These are phyloP conservation scores for Pluvianellus socialis DNA, from an alignment of 2,113 vertebrate species.

Conservation along the genomic window DNA sequence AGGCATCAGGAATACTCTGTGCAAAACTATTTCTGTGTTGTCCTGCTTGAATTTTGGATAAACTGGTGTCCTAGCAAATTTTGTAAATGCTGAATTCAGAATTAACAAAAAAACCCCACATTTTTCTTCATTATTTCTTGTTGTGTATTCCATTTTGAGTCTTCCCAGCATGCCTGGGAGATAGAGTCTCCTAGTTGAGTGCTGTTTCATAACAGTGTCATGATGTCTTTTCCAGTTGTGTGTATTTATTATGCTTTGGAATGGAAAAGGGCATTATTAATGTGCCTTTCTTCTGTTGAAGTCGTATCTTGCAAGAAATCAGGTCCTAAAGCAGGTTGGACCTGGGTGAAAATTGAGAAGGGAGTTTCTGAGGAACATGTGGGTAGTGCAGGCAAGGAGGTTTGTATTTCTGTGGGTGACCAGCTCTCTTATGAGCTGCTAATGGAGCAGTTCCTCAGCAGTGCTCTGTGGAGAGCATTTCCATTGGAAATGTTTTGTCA, in stretches of 20 bases:
- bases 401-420: background rate
- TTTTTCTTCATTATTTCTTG: background rate
- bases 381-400: background rate
- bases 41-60: background rate
- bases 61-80: background rate
- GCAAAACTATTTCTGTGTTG: background rate
- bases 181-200: background rate
- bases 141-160: background rate
- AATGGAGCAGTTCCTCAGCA: background rate
- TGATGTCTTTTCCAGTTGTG: background rate
- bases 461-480: background rate
- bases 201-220: background rate
- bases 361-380: background rate
- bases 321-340: background rate
- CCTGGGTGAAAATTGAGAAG: background rate
- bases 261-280: background rate
- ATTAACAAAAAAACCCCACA: background rate
- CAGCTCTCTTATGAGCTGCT: background rate
- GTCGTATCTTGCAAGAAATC: rapidly evolving
- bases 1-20: background rate
- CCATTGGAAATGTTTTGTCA: background rate
- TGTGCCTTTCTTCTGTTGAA: rapidly evolving
- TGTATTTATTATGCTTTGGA: background rate
- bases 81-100: background rate
- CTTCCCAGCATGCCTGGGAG: background rate